These are phyloP conservation scores for Halictus ligatus DNA, from an alignment of 2,888 invertebrate species.

Conservation along the genomic window DNA sequence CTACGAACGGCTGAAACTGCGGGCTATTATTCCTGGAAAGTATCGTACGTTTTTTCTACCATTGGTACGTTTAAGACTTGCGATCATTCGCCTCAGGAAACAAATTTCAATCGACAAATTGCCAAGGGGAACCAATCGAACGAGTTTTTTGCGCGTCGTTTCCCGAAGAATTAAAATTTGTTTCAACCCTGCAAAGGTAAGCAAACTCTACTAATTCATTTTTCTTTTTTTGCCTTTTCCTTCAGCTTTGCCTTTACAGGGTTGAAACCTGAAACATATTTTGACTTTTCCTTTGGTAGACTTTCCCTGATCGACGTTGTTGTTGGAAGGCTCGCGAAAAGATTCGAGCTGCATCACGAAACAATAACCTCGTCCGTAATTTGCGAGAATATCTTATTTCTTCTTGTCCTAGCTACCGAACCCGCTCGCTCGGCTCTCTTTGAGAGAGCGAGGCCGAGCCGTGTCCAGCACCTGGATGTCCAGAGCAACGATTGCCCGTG, in stretches of 20 bases:
- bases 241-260: not conserved
- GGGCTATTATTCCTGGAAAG: constrained; percentile 5
- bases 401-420: not conserved
- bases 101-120: not conserved
- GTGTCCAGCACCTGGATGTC: not conserved
- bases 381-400: not conserved
- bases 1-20: constrained; percentile 9
- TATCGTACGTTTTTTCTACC: constrained; percentile 26
- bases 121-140: not conserved
- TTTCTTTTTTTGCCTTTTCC: not conserved
- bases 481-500: not conserved
- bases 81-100: not conserved
- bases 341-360: not conserved
- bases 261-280: not conserved
- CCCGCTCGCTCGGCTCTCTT: not conserved
- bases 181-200: not conserved
- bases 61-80: constrained; percentile 38
- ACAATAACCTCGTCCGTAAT: not conserved
- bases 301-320: not conserved
- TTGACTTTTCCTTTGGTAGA: not conserved
- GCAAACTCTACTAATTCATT: not conserved
- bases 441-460: not conserved
- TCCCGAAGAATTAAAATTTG: not conserved
- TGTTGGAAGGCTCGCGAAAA: not conserved
- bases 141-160: not conserved